Conservation (phyloP, 1,140 invertebrate genomes). For the Drosophila saltans region DNA sequence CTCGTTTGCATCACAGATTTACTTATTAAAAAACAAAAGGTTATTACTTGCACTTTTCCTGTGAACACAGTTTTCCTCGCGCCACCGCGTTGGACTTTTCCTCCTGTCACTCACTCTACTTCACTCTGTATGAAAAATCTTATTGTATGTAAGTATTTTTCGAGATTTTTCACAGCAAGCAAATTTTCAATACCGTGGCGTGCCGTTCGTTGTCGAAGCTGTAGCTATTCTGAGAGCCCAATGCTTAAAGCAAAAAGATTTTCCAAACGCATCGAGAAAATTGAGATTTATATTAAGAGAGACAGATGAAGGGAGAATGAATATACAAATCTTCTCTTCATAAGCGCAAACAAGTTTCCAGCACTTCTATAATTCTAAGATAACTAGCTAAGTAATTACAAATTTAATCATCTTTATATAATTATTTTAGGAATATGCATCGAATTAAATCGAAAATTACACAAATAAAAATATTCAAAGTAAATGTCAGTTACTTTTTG, state of each 20-base stretch:
- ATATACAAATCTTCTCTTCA: slow-evolving; percentile 27
- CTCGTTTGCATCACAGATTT: slow-evolving; percentile 44
- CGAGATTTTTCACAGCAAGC: slow-evolving; percentile 54
- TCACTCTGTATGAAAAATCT: slow-evolving; percentile 22
- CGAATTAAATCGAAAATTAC: neutral
- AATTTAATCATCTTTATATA: neutral
- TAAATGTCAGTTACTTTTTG: neutral
- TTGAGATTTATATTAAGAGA: slow-evolving; percentile 56
- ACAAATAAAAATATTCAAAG: neutral
- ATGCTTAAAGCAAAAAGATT: slow-evolving; percentile 45
- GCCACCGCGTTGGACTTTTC: slow-evolving; percentile 19
- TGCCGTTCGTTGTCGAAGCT: slow-evolving; percentile 70
- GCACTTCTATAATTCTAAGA: neutral
- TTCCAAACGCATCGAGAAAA: slow-evolving; percentile 45
- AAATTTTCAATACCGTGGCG: slow-evolving; percentile 48
- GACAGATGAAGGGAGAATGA: neutral
- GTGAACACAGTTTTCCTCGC: slow-evolving; percentile 52
- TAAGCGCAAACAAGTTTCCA: neutral
- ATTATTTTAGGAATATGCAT: too few species aligned
- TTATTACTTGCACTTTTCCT: slow-evolving; percentile 79
- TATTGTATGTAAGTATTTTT: slow-evolving; percentile 32
- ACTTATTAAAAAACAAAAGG: slow-evolving; percentile 45
- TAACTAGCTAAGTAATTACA: neutral
- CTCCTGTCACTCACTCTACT: slow-evolving; percentile 32
- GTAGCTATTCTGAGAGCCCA: slow-evolving; percentile 68